Evolutionary conservation across 2,113 vertebrate species (phyloP), one percentile per base, ranked within the genome.

Genomic region (Nicator chloris): DNA sequence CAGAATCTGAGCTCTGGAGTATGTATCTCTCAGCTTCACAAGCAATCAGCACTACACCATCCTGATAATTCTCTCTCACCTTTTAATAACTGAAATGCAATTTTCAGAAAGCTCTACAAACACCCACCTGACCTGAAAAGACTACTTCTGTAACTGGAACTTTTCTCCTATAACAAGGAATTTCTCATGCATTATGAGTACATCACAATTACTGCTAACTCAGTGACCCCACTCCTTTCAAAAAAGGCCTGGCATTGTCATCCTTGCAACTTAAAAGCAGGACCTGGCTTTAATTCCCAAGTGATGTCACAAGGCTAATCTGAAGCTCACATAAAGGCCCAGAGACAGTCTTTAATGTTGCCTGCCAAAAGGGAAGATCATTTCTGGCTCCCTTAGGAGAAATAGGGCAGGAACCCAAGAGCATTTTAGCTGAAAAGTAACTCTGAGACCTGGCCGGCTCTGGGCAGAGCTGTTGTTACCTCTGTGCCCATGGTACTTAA

Each of bases 331-430:
- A 0, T 42, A 54, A 57, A 27, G 39, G 23, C 15, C 30, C n/a
- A 13, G 33, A 66, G 30, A 54, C 0, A 0, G 16, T 49, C 42
- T 85, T 64, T 37, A 60, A 64, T 0, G 1, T 27, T 27, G 45
- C 18, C 63, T 49, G 20, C 18, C 3, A 3, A 90, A 85, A 61
- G 10, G 8, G 16, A 83, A 73, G 14, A 59, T 4, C 0, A 59
- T n/a, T 83, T 83, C 51, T 90, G 50, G 17, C 30, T 54, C 10
- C 59, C 9, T 82, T 35, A 72, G 72, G 59, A 90, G 6, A 19
- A 44, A 35, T 0, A 88, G 21, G 15, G 18, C 54, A 53, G 24
- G 30, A 88, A 86, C 4, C 3, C 22, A 93, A 61, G 7, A 86
- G 17, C 10, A 26, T n/a, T 91, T 82, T 65, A 54, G 44, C 19